Conservation (phyloP, 2,797 vertebrate species). For the Muraenolepis orangiensis region DNA sequence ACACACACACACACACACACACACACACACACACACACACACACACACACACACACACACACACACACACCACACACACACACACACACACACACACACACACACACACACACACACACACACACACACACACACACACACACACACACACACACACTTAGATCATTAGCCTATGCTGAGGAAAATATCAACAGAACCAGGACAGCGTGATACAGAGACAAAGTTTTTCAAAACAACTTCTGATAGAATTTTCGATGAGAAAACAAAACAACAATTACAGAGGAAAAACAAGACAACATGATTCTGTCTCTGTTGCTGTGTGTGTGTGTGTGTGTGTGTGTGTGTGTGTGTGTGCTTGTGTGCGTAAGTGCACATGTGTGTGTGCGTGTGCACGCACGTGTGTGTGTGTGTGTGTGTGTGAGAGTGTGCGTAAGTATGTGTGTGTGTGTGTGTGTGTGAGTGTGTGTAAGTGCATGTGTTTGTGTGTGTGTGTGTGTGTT, state of each 20-base stretch:
- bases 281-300: conserved; percentile 52
- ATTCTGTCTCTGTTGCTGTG: too few relatives aligned
- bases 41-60: conserved; percentile 13
- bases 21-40: conserved; percentile 20
- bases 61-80: not conserved
- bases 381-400: not conserved
- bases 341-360: not conserved
- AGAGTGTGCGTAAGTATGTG: too few relatives aligned
- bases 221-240: conserved; percentile 70
- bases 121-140: conserved; percentile 15
- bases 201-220: conserved; percentile 53
- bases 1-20: conserved; percentile 1
- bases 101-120: conserved; percentile 19
- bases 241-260: conserved; percentile 70
- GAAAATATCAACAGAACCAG: conserved; percentile 66
- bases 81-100: conserved; percentile 2
- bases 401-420: not conserved
- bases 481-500: not conserved
- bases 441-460: too few relatives aligned
- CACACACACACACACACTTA: not conserved
- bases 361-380: not conserved
- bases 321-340: not conserved
- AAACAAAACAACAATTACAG: conserved; percentile 48
- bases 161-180: conserved; percentile 66
- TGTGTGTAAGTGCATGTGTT: too few relatives aligned